Evolutionary conservation across 2,888 invertebrate genomes (phyloP), one percentile per base, ranked within the genome.

Genomic region (Microplitis deprimator): DNA sequence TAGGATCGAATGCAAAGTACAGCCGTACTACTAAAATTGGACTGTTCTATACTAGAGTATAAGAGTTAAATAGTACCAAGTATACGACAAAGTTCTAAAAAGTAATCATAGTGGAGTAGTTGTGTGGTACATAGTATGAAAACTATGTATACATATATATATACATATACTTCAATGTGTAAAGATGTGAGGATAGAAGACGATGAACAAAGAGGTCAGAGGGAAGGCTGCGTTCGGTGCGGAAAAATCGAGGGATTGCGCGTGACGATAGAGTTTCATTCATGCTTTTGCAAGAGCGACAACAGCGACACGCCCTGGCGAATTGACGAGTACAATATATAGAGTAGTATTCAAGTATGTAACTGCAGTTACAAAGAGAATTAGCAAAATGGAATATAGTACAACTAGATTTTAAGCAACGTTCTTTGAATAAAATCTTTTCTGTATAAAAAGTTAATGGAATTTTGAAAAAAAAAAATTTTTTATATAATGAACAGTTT

Each of bases 281-380:
- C 87, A 87, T 87, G 86, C 82, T 86, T 87, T 85, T 83, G 73
- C 80, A 78, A 81, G 79, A 60, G 72, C 83, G 82, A 83, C 79
- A 78, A 82, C 79, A 83, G 83, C 81, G 83, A 81, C 83, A 81
- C 81, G 81, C 81, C 79, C 80, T 79, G 71, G 75, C 77, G 71
- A 76, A 70, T 72, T 59, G 74, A 73, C 75, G 64, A 80, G 71
- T 68, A 68, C 69, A 75, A 40, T 7, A 76, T 7, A 76, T 50
- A 50, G 13, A 50, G 50, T 50, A 50, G 13, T 8, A 50, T 50
- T 50, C 50, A 50, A 50, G 50, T 50, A 50, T 50, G 50, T 50
- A 79, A 70, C 77, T 68, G 68, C 59, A 73, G 59, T 72, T 74
- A 20, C 16, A 20, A 20, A 50, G 16, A 41, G 65, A 65, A 65